phyloP scores from a whole-genome alignment of 2,797 vertebrate species.

The Dicrostonyx torquatus region DNA sequence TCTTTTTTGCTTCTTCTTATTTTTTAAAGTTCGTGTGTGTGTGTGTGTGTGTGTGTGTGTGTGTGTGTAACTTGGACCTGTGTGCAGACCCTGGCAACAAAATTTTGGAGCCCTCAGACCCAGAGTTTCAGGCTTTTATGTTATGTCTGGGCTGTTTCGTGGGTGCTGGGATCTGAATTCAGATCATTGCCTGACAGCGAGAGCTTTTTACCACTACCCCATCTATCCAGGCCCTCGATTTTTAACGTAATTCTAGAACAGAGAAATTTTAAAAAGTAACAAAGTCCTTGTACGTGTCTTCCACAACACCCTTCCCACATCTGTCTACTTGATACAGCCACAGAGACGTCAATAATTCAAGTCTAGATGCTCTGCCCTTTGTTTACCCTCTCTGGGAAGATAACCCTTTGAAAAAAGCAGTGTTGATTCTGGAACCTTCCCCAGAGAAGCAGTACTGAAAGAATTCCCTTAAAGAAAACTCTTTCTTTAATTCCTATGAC shows the following conservation, averaged over 20 bases:
- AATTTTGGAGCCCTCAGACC: neutral
- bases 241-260: slow-evolving; percentile 36
- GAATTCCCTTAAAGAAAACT: neutral
- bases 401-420: slow-evolving; percentile 14
- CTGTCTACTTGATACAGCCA: neutral
- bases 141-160: too few relatives aligned
- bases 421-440: neutral
- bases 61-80: neutral
- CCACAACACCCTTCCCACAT: neutral
- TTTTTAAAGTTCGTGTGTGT: neutral
- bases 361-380: neutral
- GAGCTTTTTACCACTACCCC: too few relatives aligned
- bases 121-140: neutral
- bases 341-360: neutral
- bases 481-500: neutral
- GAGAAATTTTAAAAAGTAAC: neutral
- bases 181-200: neutral
- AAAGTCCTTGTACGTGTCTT: neutral
- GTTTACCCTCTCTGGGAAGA: neutral
- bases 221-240: neutral
- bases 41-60: neutral
- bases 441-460: neutral
- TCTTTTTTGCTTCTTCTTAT: neutral
- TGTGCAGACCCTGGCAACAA: neutral
- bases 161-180: neutral